Percentiles rank a stretch among this genome's conserved stretches.
Evolutionary conservation across 2,113 vertebrate species (phyloP).

Genomic region (Ahaetulla prasina): DNA sequence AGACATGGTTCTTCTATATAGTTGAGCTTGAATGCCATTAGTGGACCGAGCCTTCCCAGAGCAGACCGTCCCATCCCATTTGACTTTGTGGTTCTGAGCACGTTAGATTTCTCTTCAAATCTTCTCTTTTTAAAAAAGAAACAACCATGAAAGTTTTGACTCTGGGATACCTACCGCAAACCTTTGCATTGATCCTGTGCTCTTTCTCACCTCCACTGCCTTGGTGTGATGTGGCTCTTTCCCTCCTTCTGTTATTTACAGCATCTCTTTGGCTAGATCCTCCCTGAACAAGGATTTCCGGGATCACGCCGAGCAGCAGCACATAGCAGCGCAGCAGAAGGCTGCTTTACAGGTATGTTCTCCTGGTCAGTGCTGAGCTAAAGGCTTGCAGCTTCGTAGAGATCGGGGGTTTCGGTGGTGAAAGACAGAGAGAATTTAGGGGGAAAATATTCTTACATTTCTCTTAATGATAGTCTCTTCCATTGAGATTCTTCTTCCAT

Average conservation of each 20-base stretch:
- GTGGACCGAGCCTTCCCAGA: not conserved
- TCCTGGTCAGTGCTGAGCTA: not conserved
- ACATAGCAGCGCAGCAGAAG: conserved; percentile 95
- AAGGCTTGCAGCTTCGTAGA: not conserved
- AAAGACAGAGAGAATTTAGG: not conserved
- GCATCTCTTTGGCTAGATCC: conserved; percentile 82
- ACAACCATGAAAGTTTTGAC: conserved; percentile 3
- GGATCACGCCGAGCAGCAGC: conserved; percentile 94
- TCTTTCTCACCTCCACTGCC: not conserved
- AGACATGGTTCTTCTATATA: not conserved
- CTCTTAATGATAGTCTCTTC: not conserved
- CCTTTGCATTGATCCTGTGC: not conserved
- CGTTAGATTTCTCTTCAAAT: conserved; percentile 1
- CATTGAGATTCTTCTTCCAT: not conserved
- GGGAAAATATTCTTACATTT: not conserved
- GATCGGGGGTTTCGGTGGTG: not conserved
- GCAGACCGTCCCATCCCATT: not conserved
- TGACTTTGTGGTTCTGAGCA: not conserved
- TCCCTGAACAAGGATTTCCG: conserved; percentile 85
- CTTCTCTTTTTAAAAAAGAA: not conserved
- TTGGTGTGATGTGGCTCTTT: not conserved
- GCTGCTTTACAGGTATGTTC: conserved; percentile 87
- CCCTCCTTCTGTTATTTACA: conserved; percentile 51
- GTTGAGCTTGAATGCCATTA: not conserved
- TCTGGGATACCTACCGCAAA: not conserved